These are phyloP conservation scores for Sabellastarte sp. DNA, from an alignment of 2,888 invertebrate genomes.

Conservation along the genomic window DNA sequence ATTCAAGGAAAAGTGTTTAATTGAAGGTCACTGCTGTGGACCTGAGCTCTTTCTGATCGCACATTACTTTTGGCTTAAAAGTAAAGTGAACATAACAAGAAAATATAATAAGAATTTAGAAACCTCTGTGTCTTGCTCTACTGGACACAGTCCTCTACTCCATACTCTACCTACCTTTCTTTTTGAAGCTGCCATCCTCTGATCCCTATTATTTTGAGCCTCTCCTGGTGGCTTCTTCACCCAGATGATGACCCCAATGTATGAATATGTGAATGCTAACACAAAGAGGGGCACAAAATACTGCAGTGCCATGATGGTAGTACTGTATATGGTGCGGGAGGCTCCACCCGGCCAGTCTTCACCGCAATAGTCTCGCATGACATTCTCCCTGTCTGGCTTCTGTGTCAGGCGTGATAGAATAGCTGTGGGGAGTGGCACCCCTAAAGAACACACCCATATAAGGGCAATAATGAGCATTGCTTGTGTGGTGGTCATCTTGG, in stretches of 20 bases:
- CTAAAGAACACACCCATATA: constrained; percentile 76
- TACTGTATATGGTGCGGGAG: constrained; percentile 67
- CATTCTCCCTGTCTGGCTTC: constrained; percentile 3
- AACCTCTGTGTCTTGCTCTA: no score
- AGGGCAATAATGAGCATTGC: constrained; percentile 71
- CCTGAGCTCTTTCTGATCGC: no score
- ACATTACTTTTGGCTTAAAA: no score
- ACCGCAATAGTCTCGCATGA: constrained; percentile 18
- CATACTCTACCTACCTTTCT: no score
- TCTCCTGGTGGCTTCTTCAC: constrained; percentile 84
- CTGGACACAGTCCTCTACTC: no score
- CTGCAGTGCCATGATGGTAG: constrained; percentile 77
- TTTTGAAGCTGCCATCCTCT: constrained; percentile 80
- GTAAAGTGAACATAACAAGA: no score
- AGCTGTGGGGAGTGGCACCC: constrained; percentile 79
- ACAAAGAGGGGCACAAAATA: constrained; percentile 80
- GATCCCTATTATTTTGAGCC: constrained; percentile 79
- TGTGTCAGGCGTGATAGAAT: constrained; percentile 66
- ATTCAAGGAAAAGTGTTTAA: no score
- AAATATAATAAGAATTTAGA: no score
- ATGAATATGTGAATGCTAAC: constrained; percentile 81
- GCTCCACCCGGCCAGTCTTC: constrained; percentile 36
- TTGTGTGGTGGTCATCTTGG: constrained; percentile 60
- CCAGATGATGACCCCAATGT: constrained; percentile 87
- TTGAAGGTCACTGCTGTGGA: no score